These are phyloP conservation scores for Macroramphosus scolopax DNA, from an alignment of 2,797 vertebrate genomes.

Conservation along the genomic window DNA sequence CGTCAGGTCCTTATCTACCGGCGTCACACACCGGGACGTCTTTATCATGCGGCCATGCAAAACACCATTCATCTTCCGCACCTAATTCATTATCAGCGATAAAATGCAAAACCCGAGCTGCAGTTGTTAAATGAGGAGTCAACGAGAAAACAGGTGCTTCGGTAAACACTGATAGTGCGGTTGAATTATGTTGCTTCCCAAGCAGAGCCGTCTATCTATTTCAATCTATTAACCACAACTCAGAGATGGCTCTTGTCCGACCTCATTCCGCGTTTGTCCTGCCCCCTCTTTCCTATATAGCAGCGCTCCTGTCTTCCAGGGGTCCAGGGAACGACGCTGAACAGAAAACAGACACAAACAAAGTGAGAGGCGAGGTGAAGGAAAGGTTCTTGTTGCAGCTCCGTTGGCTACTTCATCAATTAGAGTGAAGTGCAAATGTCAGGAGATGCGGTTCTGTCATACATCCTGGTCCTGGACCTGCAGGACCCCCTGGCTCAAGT, in stretches of 20 bases:
- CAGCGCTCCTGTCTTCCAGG: slow-evolving; percentile 29
- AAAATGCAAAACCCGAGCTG: slow-evolving; percentile 73
- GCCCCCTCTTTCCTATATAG: slow-evolving; percentile 28
- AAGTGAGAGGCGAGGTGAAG: slow-evolving; percentile 34
- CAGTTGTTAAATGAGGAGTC: slow-evolving; percentile 61
- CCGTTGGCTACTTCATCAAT: slow-evolving; percentile 50
- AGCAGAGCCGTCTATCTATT: slow-evolving; percentile 63
- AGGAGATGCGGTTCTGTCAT: too few relatives aligned
- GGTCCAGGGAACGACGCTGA: slow-evolving; percentile 32
- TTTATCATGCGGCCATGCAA: slow-evolving; percentile 83
- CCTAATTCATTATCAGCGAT: slow-evolving; percentile 73
- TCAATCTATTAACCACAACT: slow-evolving; percentile 66
- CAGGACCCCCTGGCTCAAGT: too few relatives aligned
- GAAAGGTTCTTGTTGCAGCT: slow-evolving; percentile 39
- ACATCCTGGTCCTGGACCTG: too few relatives aligned
- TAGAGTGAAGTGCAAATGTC: slow-evolving; percentile 56
- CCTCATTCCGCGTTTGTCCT: slow-evolving; percentile 57
- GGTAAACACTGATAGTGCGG: slow-evolving; percentile 75
- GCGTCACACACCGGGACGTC: slow-evolving; percentile 71
- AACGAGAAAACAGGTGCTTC: slow-evolving; percentile 71
- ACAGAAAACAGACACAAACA: slow-evolving; percentile 61
- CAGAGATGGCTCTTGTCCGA: slow-evolving; percentile 32
- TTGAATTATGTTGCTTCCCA: slow-evolving; percentile 75
- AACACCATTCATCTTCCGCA: slow-evolving; percentile 80
- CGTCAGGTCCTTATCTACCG: slow-evolving; percentile 77